Base-by-base conservation (phyloP, 2,797 vertebrate species). In the Rhinichthys osculus region DNA sequence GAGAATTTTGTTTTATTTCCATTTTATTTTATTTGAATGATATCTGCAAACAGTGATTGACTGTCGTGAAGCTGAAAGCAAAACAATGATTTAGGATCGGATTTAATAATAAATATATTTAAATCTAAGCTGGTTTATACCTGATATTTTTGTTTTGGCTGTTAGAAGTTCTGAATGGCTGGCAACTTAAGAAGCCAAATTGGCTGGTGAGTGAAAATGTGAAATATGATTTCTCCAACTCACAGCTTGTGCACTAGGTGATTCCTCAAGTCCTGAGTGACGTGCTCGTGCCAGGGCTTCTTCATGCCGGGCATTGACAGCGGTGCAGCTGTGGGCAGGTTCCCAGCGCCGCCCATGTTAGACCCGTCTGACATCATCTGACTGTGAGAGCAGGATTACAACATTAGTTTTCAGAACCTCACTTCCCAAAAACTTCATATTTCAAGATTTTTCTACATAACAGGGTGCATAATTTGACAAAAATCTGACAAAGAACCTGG, bases 191-290 rank as follows among this genome's bases (percentile, higher is more conserved):
- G 9, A 1, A 62, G 23, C 57, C 57, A 62, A 62, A 62, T 13
- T 62, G 23, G 9, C 57, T 62, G 57, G 10, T 27, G 57, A 62
- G 57, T 5, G 10, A 62, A 62, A 66, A 66, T 10, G 16, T 66
- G 42, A 74, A 7, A 52, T 14, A 52, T 13, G 42, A 66, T 16
- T 35, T 54, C 5, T 47, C 33, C 4, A 33, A 96, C 98, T 92
- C 92, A 99, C 98, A 99, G 96, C 93, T 99, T 99, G 92, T 99
- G 98, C 79, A 99, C 98, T 87, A 99, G 96, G 93, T 99, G 98
- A 94, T 98, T 99, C 90, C 98, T 97, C 93, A 99, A 95, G 93
- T 99, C 98, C 96, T 99, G 98, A 94, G 98, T 99, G 93, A 99
- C 98, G 4, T 99, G 98, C 92, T 99, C 98, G 42, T 99, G 98